Percentiles rank a stretch among this genome's conserved stretches.
Conservation (phyloP, 2,113 vertebrate genomes). For the Macaca nemestrina region DNA sequence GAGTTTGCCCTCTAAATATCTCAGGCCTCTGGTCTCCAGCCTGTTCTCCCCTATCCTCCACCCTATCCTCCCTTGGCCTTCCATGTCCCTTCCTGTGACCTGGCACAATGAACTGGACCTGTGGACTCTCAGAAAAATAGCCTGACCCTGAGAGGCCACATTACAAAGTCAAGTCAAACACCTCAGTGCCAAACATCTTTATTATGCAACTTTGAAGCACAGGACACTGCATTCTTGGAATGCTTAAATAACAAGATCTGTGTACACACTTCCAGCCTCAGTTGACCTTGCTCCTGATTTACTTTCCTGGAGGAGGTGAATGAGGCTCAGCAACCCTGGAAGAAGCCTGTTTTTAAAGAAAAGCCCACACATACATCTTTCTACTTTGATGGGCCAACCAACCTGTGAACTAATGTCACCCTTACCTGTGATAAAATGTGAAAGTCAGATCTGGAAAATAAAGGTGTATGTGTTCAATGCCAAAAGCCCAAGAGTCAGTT, state of each 20-base stretch:
- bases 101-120: background rate
- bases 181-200: constrained; percentile 5
- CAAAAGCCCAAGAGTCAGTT: background rate
- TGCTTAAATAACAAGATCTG: constrained; percentile 20
- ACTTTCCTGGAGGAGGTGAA: constrained; percentile 44
- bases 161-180: constrained; percentile 56
- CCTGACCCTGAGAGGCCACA: constrained; percentile 52
- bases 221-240: constrained; percentile 61
- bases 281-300: constrained; percentile 38
- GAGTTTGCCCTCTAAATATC: background rate
- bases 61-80: background rate
- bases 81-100: constrained; percentile 36
- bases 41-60: background rate
- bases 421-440: background rate
- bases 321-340: background rate
- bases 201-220: constrained; percentile 23
- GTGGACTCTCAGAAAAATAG: constrained; percentile 45
- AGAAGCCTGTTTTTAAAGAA: constrained; percentile 31
- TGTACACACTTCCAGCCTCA: constrained; percentile 32
- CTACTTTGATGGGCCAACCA: background rate
- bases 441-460: background rate
- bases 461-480: background rate
- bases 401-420: background rate
- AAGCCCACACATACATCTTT: background rate
- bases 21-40: background rate